A percentile compares a stretch with the other conserved stretches of the same genome.
Conservation (phyloP, 2,888 invertebrate genomes). For the Timandra comae region DNA sequence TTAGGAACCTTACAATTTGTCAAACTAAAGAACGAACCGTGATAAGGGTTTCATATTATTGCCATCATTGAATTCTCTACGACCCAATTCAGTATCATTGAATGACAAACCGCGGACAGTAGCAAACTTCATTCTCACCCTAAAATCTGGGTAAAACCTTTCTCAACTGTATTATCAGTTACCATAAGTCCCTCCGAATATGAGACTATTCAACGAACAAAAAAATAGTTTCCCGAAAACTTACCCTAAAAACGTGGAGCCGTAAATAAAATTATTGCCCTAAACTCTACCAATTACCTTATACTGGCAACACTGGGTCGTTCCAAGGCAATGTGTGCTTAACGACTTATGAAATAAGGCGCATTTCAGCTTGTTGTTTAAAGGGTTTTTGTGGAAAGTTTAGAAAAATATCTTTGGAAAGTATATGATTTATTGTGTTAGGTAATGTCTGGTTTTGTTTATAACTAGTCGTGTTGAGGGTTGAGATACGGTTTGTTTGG, state of each 20-base stretch:
- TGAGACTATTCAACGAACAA: constrained; percentile 1
- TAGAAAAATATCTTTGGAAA: constrained; percentile 20
- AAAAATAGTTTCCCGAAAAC: constrained; percentile 18
- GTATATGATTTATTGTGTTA: constrained; percentile 14
- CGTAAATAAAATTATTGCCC: constrained; percentile 26
- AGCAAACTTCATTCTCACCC: too few species aligned
- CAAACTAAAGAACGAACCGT: too few species aligned
- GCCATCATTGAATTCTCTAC: too few species aligned
- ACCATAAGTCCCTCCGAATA: neutral
- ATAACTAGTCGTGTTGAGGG: too few species aligned
- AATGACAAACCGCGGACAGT: too few species aligned
- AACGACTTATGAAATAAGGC: constrained; percentile 8
- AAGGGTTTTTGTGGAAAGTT: constrained; percentile 18
- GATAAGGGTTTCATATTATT: too few species aligned
- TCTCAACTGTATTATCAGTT: too few species aligned
- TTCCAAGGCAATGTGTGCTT: constrained; percentile 3
- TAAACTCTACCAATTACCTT: constrained; percentile 23
- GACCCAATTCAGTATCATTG: too few species aligned
- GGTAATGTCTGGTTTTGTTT: too few species aligned
- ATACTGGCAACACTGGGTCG: constrained; percentile 18
- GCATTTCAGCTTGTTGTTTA: constrained; percentile 7
- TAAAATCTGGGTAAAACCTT: too few species aligned
- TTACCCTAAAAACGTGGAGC: constrained; percentile 18
- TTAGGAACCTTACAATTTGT: too few species aligned
- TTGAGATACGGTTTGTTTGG: too few species aligned